phyloP scores from a whole-genome alignment of 1,140 invertebrate genomes.

The Pseudomyrmex flavicornis region DNA sequence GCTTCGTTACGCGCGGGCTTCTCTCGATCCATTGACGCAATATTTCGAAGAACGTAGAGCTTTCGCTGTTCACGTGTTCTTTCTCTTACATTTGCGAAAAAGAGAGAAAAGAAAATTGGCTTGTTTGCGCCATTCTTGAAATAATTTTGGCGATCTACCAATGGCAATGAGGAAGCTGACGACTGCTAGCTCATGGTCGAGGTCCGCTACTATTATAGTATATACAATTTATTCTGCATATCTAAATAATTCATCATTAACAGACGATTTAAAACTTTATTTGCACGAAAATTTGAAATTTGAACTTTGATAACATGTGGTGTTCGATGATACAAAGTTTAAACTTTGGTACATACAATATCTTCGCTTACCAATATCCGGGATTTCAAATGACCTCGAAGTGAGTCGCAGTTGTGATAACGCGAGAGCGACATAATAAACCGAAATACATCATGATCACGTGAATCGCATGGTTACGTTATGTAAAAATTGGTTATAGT shows the following conservation, averaged over 20 bases:
- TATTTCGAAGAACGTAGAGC: background rate
- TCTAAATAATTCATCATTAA: background rate
- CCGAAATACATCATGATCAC: background rate
- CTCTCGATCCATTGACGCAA: constrained; percentile 1
- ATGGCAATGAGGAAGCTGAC: background rate
- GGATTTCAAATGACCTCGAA: constrained; percentile 5
- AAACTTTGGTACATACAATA: background rate
- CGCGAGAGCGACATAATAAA: background rate
- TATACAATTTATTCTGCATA: background rate
- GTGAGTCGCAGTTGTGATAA: background rate
- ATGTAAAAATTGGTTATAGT: constrained; percentile 59
- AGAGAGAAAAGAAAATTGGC: constrained; percentile 25
- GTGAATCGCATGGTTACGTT: constrained; percentile 26
- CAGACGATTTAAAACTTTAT: background rate
- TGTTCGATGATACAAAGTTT: background rate
- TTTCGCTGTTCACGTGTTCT: background rate
- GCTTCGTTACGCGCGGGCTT: background rate
- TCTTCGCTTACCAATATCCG: background rate
- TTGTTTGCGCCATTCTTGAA: constrained; percentile 31
- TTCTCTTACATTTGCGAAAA: background rate
- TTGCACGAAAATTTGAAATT: background rate
- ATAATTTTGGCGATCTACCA: constrained; percentile 42
- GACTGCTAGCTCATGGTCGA: background rate
- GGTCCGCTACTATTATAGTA: background rate
- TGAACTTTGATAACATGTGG: background rate